These are phyloP conservation scores for Byasa hedistus DNA, from an alignment of 2,888 invertebrate genomes.

Conservation along the genomic window DNA sequence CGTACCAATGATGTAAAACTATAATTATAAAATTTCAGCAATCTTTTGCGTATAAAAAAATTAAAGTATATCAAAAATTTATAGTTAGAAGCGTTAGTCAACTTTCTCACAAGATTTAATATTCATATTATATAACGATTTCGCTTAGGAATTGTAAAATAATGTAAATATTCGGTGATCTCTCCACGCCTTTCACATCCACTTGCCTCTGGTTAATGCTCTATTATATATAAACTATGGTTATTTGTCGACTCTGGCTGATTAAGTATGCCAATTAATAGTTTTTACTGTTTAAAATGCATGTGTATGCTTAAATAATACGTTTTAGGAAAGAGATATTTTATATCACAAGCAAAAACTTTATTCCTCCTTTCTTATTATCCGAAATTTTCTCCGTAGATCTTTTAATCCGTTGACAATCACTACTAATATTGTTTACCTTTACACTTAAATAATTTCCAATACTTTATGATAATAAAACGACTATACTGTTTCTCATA, in stretches of 20 bases:
- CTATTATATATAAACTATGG: constrained; percentile 17
- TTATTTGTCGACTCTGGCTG: not conserved
- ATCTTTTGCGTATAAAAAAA: not conserved
- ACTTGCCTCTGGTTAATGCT: constrained; percentile 29
- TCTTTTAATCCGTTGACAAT: no score
- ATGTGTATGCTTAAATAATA: not conserved
- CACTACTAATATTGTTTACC: no score
- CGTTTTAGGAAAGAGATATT: no score
- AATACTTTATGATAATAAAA: no score
- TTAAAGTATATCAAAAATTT: constrained; percentile 11
- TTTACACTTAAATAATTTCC: no score
- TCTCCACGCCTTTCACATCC: constrained; percentile 18
- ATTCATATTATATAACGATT: constrained; percentile 12
- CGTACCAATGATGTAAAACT: no score
- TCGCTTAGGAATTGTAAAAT: constrained; percentile 14
- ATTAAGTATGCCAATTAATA: constrained; percentile 11
- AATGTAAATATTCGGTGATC: constrained; percentile 22
- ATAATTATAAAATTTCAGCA: no score
- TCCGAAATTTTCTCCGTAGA: no score
- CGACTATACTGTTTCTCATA: no score
- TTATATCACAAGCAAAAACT: not conserved
- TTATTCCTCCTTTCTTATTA: not conserved
- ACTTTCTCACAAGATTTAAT: constrained; percentile 20
- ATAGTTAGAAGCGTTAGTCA: constrained; percentile 14
- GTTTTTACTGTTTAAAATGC: not conserved